Percentiles rank a stretch among this genome's conserved stretches.
Evolutionary conservation across 2,888 invertebrate species (phyloP).

Genomic region (Unio delphinus): DNA sequence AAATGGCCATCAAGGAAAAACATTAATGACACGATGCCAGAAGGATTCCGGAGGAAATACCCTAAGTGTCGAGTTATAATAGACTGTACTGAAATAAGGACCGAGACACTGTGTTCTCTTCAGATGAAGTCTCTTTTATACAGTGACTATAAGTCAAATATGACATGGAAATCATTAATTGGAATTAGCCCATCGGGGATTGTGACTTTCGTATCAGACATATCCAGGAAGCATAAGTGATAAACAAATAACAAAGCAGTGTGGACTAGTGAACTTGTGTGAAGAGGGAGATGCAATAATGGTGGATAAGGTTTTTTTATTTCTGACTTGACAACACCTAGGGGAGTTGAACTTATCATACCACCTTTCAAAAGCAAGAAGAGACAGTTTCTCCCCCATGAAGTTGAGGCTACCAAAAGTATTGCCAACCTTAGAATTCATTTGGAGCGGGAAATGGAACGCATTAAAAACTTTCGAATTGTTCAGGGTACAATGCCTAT

Average conservation of each 20-base stretch:
- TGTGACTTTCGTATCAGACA: slow-evolving; percentile 22
- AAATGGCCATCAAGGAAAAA: slow-evolving; percentile 11
- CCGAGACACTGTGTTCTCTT: slow-evolving; percentile 19
- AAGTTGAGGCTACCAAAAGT: neutral
- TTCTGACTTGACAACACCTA: slow-evolving; percentile 3
- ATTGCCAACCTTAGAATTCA: neutral
- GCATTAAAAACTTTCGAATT: neutral
- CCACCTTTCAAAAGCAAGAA: slow-evolving; percentile 5
- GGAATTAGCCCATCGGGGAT: slow-evolving; percentile 23
- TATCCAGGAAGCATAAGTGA: slow-evolving; percentile 19
- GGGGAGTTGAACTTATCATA: no score
- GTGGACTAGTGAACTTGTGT: slow-evolving; percentile 22
- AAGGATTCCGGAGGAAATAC: slow-evolving; percentile 11
- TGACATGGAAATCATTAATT: slow-evolving; percentile 19
- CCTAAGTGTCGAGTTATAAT: slow-evolving; percentile 22
- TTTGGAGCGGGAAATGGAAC: neutral
- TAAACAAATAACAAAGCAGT: slow-evolving; percentile 16
- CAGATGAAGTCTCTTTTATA: slow-evolving; percentile 23
- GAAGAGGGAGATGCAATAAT: slow-evolving; percentile 26
- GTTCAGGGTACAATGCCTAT: neutral
- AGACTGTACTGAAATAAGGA: slow-evolving; percentile 35
- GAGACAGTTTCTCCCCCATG: neutral
- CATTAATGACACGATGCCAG: slow-evolving; percentile 15
- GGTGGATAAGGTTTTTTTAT: slow-evolving; percentile 24
- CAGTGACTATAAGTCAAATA: slow-evolving; percentile 28